Conservation (phyloP, 2,888 invertebrate species). For the Resseliella maxima region DNA sequence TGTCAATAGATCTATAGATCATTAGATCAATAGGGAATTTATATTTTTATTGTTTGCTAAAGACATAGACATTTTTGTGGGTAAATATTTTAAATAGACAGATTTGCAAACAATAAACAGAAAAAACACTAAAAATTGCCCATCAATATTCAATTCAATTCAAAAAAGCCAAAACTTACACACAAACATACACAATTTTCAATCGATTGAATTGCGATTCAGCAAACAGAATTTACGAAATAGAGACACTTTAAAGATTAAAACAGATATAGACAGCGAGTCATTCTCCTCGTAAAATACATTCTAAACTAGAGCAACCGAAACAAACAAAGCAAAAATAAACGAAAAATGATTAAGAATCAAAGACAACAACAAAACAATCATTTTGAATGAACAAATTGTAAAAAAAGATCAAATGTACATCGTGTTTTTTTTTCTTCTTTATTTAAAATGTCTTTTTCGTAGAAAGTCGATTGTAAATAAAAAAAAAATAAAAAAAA, state of each 20-base stretch:
- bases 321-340: too few relatives aligned
- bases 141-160: background rate
- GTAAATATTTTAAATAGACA: background rate
- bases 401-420: conserved; percentile 3
- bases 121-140: background rate
- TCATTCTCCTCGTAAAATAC: background rate
- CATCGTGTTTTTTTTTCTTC: conserved; percentile 1
- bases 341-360: too few relatives aligned
- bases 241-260: too few relatives aligned
- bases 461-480: conserved; percentile 24
- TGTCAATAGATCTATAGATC: background rate
- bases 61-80: background rate
- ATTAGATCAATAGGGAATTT: background rate
- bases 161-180: background rate
- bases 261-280: background rate
- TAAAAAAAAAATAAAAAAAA: background rate
- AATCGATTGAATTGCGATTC: conserved; percentile 16
- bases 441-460: conserved; percentile 38
- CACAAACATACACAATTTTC: background rate
- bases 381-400: conserved; percentile 23
- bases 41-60: background rate
- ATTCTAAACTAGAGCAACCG: conserved; percentile 8
- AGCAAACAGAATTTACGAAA: background rate
- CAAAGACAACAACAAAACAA: background rate
- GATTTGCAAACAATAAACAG: background rate